Conservation (phyloP, 1,140 invertebrate genomes). For the Euura saliciscinereae region DNA sequence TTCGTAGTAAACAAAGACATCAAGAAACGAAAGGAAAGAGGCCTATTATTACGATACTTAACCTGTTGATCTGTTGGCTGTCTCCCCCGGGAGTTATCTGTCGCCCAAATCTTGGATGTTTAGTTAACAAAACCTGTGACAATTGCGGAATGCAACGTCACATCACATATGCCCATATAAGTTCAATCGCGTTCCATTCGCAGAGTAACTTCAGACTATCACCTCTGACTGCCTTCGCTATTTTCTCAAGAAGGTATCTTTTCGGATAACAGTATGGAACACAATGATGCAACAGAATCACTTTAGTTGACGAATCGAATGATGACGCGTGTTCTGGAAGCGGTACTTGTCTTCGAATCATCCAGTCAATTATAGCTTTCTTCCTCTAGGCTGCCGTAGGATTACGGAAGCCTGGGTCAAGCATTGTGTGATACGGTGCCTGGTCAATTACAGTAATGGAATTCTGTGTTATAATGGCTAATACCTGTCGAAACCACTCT, state of each 20-base stretch:
- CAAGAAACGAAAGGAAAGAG: too few relatives aligned
- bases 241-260: conserved; percentile 13
- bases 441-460: conserved; percentile 33
- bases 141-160: too few relatives aligned
- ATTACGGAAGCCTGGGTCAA: conserved; percentile 13
- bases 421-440: conserved; percentile 16
- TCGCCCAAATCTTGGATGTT: too few relatives aligned
- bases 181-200: conserved; percentile 50
- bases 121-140: too few relatives aligned
- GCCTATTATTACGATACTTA: too few relatives aligned
- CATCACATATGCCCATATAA: conserved; percentile 42
- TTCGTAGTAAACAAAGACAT: too few relatives aligned
- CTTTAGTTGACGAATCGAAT: neutral
- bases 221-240: neutral
- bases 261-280: neutral
- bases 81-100: too few relatives aligned
- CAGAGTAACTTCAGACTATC: conserved; percentile 20
- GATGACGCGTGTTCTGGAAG: neutral
- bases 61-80: too few relatives aligned
- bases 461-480: conserved; percentile 5
- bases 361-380: conserved; percentile 1
- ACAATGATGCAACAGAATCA: neutral
- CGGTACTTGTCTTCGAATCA: conserved; percentile 6
- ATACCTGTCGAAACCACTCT: conserved; percentile 9
- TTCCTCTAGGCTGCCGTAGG: neutral